Conservation (phyloP, 2,797 vertebrate genomes). For the Sebastes cheni region DNA sequence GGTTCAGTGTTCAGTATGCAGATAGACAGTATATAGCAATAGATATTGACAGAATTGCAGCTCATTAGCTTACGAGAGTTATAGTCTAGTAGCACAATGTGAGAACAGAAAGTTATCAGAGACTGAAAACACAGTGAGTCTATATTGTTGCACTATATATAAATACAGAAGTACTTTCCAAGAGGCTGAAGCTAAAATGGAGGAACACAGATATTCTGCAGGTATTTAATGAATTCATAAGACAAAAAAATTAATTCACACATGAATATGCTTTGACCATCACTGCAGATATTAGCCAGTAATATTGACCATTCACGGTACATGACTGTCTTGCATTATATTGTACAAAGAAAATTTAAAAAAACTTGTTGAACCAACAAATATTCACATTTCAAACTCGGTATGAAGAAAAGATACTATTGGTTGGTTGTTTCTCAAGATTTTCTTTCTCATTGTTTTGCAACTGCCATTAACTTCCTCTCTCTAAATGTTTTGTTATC, state of each 20-base stretch:
- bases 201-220: neutral
- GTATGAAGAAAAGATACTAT: neutral
- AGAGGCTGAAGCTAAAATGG: neutral
- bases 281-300: neutral
- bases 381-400: neutral
- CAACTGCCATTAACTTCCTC: neutral
- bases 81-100: neutral
- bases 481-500: neutral
- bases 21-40: neutral
- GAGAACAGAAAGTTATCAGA: constrained; percentile 2
- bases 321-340: neutral
- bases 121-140: neutral
- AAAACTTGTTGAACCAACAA: neutral
- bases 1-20: neutral
- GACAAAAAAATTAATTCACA: neutral
- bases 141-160: neutral
- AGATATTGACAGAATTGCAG: neutral
- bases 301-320: neutral
- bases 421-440: neutral
- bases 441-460: neutral
- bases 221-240: neutral
- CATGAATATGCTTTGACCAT: neutral
- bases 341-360: neutral
- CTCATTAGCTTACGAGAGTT: neutral
- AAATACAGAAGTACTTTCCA: neutral